phyloP scores from a whole-genome alignment of 2,113 vertebrate species.

The Pygoscelis antarcticus region DNA sequence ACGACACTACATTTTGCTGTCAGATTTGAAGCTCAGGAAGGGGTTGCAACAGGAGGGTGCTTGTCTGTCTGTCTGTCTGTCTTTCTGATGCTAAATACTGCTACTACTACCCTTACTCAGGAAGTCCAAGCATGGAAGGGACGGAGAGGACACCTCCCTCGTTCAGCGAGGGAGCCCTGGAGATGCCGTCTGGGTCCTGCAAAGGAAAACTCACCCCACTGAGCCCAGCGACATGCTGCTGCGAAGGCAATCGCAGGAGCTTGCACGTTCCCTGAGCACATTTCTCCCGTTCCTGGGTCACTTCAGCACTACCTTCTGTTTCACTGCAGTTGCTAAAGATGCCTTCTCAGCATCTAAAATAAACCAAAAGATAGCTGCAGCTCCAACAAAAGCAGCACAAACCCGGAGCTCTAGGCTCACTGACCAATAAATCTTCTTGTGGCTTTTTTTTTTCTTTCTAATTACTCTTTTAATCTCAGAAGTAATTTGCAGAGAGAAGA shows the following conservation, averaged over 20 bases:
- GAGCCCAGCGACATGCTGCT: neutral
- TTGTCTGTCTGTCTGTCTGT: neutral
- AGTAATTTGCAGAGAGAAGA: conserved; percentile 18
- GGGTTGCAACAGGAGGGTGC: neutral
- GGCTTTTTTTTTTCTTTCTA: neutral
- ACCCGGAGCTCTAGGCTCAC: neutral
- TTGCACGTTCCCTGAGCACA: too few relatives aligned
- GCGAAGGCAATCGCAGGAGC: neutral
- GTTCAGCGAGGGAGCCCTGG: fast-evolving
- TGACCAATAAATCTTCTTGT: neutral
- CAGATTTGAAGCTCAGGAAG: neutral
- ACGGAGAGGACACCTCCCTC: neutral
- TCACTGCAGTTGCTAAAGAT: neutral
- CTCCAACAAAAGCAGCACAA: neutral
- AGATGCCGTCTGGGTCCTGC: neutral
- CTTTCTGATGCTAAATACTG: neutral
- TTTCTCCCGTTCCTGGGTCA: neutral
- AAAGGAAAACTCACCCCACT: neutral
- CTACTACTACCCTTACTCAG: neutral
- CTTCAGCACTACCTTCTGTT: neutral
- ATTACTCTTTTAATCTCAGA: conserved; percentile 29
- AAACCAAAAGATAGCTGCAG: neutral
- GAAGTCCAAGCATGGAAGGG: neutral
- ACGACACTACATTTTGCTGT: neutral
- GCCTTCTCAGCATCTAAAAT: neutral